A percentile compares a stretch with the other conserved stretches of the same genome.
These are phyloP conservation scores for Chrysopa pallens DNA, from an alignment of 1,140 invertebrate genomes.

Conservation along the genomic window DNA sequence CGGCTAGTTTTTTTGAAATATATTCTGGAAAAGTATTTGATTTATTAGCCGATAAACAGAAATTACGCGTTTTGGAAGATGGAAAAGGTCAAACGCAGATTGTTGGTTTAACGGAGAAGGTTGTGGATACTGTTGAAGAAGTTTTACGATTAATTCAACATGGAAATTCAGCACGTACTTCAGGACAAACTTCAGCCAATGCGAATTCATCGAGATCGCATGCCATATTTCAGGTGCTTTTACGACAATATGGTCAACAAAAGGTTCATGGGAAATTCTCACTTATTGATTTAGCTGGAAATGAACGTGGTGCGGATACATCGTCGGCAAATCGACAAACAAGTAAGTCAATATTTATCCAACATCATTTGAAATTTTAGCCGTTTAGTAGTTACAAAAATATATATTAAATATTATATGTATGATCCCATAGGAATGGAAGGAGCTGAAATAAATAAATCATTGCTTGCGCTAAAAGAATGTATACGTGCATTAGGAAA, in stretches of 20 bases:
- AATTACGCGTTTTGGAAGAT: conserved; percentile 75
- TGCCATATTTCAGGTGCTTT: conserved; percentile 70
- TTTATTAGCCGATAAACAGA: conserved; percentile 83
- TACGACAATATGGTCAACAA: conserved; percentile 19
- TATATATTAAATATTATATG: too few relatives aligned
- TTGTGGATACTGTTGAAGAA: conserved; percentile 54
- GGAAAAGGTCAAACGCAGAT: conserved; percentile 65
- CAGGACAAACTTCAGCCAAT: conserved; percentile 72
- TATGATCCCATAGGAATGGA: conserved; percentile 36
- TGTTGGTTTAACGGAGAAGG: conserved; percentile 60
- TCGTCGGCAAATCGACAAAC: conserved; percentile 53
- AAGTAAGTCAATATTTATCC: conserved; percentile 22
- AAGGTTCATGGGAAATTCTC: conserved; percentile 57
- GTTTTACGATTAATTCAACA: conserved; percentile 60
- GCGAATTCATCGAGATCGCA: conserved; percentile 73
- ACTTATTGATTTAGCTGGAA: conserved; percentile 60
- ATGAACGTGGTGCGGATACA: conserved; percentile 61
- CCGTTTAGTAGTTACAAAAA: conserved; percentile 6
- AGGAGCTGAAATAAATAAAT: conserved; percentile 68
- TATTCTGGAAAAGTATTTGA: conserved; percentile 90
- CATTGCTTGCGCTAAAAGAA: conserved; percentile 56
- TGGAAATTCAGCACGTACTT: conserved; percentile 51
- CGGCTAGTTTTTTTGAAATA: conserved; percentile 77
- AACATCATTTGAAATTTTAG: conserved; percentile 29
- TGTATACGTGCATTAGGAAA: conserved; percentile 56